Base-by-base conservation (phyloP, 1,140 invertebrate species). In the Chionoecetes opilio region DNA sequence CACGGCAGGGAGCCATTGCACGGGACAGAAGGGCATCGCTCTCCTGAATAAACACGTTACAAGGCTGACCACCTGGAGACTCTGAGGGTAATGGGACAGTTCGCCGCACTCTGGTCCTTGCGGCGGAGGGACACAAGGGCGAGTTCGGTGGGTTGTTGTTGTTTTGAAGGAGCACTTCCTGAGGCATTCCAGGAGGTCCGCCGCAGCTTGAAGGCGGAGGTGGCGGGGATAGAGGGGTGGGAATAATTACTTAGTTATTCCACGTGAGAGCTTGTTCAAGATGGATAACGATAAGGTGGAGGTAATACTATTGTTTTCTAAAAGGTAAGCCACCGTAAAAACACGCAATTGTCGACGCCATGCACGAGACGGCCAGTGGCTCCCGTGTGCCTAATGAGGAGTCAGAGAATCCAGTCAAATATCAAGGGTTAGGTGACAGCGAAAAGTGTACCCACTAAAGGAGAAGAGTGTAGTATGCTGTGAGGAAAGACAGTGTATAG, bases 11-110 rank as follows among this genome's bases (percentile, higher is more conserved):
- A 29, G n/a, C 89, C n/a, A 91, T 91, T 91, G 89, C 89, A 91
- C 29, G 0, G 89, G 53, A 91, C 89, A 91, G 46, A 75, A 35
- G 89, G 89, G 41, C 89, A 75, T 91, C 89, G 63, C 46, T 37
- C 35, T 53, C 29, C 89, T 91, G 89, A 75, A 91, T 91, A 91
- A 91, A 91, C 89, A 91, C 89, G 89, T 91, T 91, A 91, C 89
- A 91, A 17, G 31, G 53, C n/a, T 91, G 89, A 91, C 89, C 89
- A 91, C 89, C 89, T 91, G 89, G 89, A 91, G 89, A 34, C 41
- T 53, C 8, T 14, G n/a, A 31, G 38, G 41, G 29, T 53, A 29
- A 31, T n/a, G 88, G 53, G 41, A 63, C 11, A 53, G 9, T 14
- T 11, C 14, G 89, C 46, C 14, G 53, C n/a, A 75, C 26, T 75